Conservation (phyloP, 2,113 vertebrate genomes). For the Peromyscus californicus region DNA sequence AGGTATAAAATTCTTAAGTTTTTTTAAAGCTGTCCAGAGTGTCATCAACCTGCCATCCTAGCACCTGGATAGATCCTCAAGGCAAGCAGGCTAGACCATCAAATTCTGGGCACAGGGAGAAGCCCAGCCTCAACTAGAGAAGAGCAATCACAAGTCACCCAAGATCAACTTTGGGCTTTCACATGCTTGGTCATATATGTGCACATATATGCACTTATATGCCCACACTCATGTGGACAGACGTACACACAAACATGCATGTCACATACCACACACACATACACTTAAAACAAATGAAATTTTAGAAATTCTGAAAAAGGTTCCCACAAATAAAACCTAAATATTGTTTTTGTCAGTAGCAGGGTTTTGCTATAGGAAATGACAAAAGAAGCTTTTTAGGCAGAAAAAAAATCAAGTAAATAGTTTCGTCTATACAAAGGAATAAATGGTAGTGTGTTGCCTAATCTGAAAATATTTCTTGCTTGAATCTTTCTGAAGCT, state of each 20-base stretch:
- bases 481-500: not conserved
- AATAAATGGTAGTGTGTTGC: not conserved
- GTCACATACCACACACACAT: not conserved
- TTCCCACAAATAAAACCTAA: not conserved
- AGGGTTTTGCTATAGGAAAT: not conserved
- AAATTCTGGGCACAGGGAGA: not conserved
- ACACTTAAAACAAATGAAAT: not conserved
- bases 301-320: not conserved
- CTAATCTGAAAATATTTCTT: not conserved
- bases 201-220: not conserved
- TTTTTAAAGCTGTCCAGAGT: not conserved
- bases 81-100: not conserved
- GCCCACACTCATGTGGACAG: not conserved
- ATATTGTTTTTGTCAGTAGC: not conserved
- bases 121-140: not conserved
- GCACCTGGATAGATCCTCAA: not conserved
- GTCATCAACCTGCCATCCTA: not conserved
- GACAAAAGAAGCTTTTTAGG: not conserved
- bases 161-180: not conserved
- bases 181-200: not conserved
- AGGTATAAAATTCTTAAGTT: not conserved
- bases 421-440: not conserved
- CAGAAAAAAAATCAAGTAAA: conserved; percentile 4
- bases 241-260: not conserved
- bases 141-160: not conserved